Evolutionary conservation across 2,888 invertebrate species (phyloP).

Genomic region (Drosophila anceps): DNA sequence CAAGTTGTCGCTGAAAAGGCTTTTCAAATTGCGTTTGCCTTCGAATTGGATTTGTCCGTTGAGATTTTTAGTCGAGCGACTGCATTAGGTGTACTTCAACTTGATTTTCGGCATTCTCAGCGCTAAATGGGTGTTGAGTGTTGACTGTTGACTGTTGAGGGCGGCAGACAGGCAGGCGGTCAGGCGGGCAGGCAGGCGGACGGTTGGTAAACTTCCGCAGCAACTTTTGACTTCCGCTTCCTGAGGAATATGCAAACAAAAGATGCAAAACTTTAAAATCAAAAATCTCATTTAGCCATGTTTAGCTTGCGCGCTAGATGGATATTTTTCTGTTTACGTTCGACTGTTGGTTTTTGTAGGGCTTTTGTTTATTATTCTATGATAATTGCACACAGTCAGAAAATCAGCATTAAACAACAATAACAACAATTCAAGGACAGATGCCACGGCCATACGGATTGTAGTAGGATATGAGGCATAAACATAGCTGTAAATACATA

Average conservation of each 20-base stretch:
- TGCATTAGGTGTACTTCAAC: constrained; percentile 49
- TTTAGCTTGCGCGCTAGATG: background rate
- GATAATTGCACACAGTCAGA: constrained; percentile 47
- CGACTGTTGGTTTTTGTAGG: constrained; percentile 27
- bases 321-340: constrained; percentile 8
- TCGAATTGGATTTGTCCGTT: constrained; percentile 28
- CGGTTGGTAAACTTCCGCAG: constrained; percentile 45
- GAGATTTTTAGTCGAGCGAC: constrained; percentile 11
- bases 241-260: constrained; percentile 28
- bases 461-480: background rate
- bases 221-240: constrained; percentile 61
- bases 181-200: background rate
- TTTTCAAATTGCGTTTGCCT: constrained; percentile 15
- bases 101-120: constrained; percentile 60
- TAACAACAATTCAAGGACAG: constrained; percentile 14
- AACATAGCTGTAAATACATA: background rate
- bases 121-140: background rate
- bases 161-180: background rate
- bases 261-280: constrained; percentile 31
- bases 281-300: constrained; percentile 8
- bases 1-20: constrained; percentile 22
- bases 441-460: constrained; percentile 7
- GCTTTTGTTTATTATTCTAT: constrained; percentile 55
- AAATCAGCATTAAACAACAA: constrained; percentile 23
- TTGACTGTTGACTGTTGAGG: background rate